A percentile compares a stretch with the other conserved stretches of the same genome.
Evolutionary conservation across 2,113 vertebrate species (phyloP).

Genomic region (Bagarius yarrelli): DNA sequence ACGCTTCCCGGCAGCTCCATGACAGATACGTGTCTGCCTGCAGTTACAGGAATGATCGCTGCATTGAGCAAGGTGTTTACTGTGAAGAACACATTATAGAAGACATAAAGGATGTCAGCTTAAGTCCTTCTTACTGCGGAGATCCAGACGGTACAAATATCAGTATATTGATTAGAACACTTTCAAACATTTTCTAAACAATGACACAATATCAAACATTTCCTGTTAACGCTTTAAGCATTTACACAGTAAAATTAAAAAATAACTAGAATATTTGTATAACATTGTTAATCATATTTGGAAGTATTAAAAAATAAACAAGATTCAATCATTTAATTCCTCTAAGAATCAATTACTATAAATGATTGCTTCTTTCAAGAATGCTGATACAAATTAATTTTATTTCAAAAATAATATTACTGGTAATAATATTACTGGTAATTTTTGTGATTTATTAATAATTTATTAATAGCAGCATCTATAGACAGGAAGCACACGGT

Average conservation of each 20-base stretch:
- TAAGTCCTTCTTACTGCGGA: not conserved
- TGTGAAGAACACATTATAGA: conserved; percentile 53
- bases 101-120: not conserved
- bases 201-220: not conserved
- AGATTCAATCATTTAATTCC: not conserved
- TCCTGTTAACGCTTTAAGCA: not conserved
- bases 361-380: not conserved
- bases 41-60: conserved; percentile 77
- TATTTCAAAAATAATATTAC: too few relatives aligned
- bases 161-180: not conserved
- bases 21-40: conserved; percentile 71
- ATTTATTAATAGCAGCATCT: too few relatives aligned
- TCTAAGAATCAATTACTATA: not conserved
- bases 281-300: not conserved
- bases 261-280: not conserved
- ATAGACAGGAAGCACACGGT: too few relatives aligned
- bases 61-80: conserved; percentile 77
- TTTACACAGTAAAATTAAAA: not conserved
- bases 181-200: not conserved
- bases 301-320: not conserved
- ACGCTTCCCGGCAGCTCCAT: conserved; percentile 81
- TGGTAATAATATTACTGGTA: too few relatives aligned
- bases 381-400: not conserved
- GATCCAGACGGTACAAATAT: not conserved
- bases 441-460: too few relatives aligned